These are phyloP conservation scores for Actinopyga echinites DNA, from an alignment of 53 echinoderm and acorn worm genomes.

Conservation along the genomic window DNA sequence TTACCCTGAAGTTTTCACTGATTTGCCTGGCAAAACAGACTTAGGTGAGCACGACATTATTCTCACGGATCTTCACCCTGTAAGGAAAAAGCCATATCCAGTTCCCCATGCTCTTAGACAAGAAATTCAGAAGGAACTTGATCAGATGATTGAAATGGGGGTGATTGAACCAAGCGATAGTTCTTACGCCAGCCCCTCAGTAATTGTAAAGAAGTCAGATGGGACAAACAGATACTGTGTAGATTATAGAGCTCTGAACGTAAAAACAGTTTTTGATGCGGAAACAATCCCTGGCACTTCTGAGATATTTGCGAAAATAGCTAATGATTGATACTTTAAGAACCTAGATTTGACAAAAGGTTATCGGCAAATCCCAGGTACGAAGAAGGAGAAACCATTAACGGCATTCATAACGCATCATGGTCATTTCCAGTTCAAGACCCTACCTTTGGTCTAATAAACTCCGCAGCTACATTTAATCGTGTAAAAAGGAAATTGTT, in stretches of 20 bases:
- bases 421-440: conserved; percentile 54
- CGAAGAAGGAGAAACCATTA: neutral
- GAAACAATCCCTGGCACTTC: conserved; percentile 40
- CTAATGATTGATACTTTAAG: conserved; percentile 35
- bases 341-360: conserved; percentile 55
- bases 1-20: too few species aligned
- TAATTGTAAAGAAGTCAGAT: conserved; percentile 43
- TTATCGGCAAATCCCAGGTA: conserved; percentile 54
- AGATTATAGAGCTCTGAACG: conserved; percentile 18
- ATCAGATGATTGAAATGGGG: conserved; percentile 40
- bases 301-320: conserved; percentile 30
- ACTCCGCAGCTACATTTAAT: conserved; percentile 43
- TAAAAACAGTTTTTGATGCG: conserved; percentile 45
- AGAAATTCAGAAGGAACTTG: conserved; percentile 16
- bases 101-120: conserved; percentile 41
- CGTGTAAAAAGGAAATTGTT: conserved; percentile 38
- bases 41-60: neutral
- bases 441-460: conserved; percentile 37
- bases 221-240: conserved; percentile 47
- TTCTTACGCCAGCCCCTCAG: conserved; percentile 23
- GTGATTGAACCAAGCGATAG: too few species aligned
- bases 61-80: too few species aligned
- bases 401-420: conserved; percentile 36
- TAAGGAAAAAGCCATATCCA: neutral
- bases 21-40: neutral